A percentile compares a stretch with the other conserved stretches of the same genome.
Conservation (phyloP, 2,888 invertebrate species). For the Panorpa germanica region DNA sequence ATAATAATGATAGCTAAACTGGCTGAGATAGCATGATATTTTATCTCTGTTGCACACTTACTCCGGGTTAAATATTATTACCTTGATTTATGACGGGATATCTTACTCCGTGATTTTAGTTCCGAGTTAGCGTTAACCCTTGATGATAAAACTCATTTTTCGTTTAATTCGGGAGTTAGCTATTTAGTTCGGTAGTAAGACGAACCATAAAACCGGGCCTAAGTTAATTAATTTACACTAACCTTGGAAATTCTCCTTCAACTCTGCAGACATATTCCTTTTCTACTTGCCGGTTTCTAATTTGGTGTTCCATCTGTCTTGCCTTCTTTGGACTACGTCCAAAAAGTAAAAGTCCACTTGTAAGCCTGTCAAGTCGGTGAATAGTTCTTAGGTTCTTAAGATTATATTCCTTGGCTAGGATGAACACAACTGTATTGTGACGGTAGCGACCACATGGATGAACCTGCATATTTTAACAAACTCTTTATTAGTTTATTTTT, state of each 20-base stretch:
- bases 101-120: no score
- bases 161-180: no score
- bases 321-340: constrained; percentile 88
- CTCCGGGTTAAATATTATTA: no score
- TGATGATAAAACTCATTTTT: no score
- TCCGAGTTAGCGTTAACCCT: no score
- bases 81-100: no score
- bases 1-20: no score
- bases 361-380: constrained; percentile 90
- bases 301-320: constrained; percentile 87
- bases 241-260: constrained; percentile 87
- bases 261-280: constrained; percentile 94
- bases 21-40: no score
- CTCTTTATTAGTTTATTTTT: constrained; percentile 1
- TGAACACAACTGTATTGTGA: constrained; percentile 92
- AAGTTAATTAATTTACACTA: constrained; percentile 29
- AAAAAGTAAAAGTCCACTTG: constrained; percentile 80
- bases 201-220: background rate
- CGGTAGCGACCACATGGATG: constrained; percentile 97
- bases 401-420: constrained; percentile 90
- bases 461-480: constrained; percentile 37
- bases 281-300: constrained; percentile 74
- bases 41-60: no score
- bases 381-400: constrained; percentile 84
- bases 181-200: no score